phyloP scores from a whole-genome alignment of 2,113 vertebrate species.

The Pungitius pungitius region DNA sequence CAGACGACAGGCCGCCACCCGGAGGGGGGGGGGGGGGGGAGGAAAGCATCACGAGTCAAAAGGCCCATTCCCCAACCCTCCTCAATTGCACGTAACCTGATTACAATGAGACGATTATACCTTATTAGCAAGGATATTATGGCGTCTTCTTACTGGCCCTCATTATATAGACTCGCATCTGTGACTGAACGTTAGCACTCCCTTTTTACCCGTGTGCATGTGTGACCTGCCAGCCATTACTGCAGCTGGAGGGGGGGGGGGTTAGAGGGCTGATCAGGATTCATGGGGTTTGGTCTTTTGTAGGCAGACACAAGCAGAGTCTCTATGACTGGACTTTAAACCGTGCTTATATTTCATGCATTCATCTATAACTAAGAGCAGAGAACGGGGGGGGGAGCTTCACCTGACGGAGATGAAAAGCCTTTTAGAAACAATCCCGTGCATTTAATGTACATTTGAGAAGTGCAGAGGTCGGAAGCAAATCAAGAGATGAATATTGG shows the following conservation, averaged over 20 bases:
- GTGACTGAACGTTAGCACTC: conserved; percentile 71
- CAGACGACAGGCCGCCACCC: conserved; percentile 59
- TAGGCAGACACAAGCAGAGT: conserved; percentile 32
- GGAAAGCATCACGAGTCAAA: conserved; percentile 64
- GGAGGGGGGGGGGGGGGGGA: conserved; percentile 25
- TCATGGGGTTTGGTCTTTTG: conserved; percentile 41
- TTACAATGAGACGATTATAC: conserved; percentile 81
- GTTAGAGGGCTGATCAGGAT: conserved; percentile 38
- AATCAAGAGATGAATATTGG: too few relatives aligned
- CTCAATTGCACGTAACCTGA: conserved; percentile 75
- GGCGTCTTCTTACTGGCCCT: conserved; percentile 76
- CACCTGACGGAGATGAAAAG: not conserved
- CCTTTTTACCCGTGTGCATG: conserved; percentile 63
- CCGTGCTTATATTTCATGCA: conserved; percentile 3
- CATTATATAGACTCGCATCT: conserved; percentile 74
- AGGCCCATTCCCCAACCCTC: conserved; percentile 66
- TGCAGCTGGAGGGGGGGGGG: conserved; percentile 56
- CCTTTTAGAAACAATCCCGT: not conserved
- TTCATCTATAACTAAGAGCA: conserved; percentile 6
- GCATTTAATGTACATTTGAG: too few relatives aligned
- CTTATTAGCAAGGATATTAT: conserved; percentile 79
- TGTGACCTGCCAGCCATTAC: conserved; percentile 75
- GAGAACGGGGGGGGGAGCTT: not conserved
- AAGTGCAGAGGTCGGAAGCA: not conserved
- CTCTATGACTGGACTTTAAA: conserved; percentile 22